phyloP scores from a whole-genome alignment of 2,888 invertebrate genomes.

The Lasioglossum lativentre region DNA sequence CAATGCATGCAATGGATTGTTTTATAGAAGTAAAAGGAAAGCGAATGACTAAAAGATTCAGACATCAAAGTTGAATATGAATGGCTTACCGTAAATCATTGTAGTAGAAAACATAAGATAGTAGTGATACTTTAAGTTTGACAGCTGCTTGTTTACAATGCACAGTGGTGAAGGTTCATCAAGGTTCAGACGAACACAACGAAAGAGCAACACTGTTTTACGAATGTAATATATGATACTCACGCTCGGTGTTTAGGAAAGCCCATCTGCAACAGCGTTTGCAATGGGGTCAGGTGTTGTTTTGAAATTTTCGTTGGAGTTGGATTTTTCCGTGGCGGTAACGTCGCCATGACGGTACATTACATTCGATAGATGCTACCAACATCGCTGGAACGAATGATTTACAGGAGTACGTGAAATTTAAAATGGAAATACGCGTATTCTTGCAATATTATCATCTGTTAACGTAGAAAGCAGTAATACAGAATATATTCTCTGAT shows the following conservation, averaged over 20 bases:
- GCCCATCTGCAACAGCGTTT: constrained; percentile 95
- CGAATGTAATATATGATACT: constrained; percentile 83
- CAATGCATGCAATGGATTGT: neutral
- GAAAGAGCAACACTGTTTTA: constrained; percentile 8
- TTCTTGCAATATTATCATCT: neutral
- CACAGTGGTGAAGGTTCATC: neutral
- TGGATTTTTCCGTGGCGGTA: constrained; percentile 92
- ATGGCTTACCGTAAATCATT: neutral
- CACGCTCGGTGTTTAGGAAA: constrained; percentile 95
- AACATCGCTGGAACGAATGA: constrained; percentile 28
- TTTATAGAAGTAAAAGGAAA: neutral
- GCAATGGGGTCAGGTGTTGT: constrained; percentile 91
- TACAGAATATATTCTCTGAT: neutral
- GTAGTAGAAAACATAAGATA: neutral
- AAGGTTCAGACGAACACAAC: neutral
- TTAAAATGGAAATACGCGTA: neutral
- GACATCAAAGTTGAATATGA: neutral
- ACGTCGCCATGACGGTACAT: constrained; percentile 88
- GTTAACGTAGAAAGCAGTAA: neutral
- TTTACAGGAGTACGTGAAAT: neutral
- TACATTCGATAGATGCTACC: constrained; percentile 53
- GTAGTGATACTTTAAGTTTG: constrained; percentile 51
- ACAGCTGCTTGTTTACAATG: constrained; percentile 78
- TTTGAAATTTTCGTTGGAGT: constrained; percentile 90
- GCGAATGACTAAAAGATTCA: neutral